These are phyloP conservation scores for Cepaea hortensis DNA, from an alignment of 2,888 invertebrate genomes.

Conservation along the genomic window DNA sequence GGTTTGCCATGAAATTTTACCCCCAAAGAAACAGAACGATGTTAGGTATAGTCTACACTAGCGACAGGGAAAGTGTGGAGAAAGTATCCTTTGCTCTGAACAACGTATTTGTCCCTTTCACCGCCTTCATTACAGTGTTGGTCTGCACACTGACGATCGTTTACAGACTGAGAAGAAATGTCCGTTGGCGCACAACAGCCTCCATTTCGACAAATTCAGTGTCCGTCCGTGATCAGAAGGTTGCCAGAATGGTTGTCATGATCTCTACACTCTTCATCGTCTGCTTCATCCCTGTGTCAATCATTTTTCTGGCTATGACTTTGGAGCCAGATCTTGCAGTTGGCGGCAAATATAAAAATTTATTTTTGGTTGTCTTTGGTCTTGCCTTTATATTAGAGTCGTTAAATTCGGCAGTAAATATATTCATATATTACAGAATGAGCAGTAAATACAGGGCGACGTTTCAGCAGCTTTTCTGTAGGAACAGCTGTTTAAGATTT, in stretches of 20 bases:
- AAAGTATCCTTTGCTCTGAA: constrained; percentile 8
- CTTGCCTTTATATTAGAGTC: constrained; percentile 23
- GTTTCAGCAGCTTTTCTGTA: not conserved
- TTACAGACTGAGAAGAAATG: not conserved
- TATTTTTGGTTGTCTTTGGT: not conserved
- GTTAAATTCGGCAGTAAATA: constrained; percentile 18
- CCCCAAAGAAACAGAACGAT: constrained; percentile 24
- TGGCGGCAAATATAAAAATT: constrained; percentile 17
- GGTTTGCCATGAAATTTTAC: constrained; percentile 13
- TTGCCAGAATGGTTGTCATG: constrained; percentile 20
- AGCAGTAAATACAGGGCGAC: constrained; percentile 25
- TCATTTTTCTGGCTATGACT: constrained; percentile 7
- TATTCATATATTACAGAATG: constrained; percentile 34
- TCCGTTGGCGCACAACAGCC: not conserved
- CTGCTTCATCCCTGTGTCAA: not conserved
- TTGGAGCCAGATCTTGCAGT: constrained; percentile 13
- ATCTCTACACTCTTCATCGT: constrained; percentile 10
- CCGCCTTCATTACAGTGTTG: not conserved
- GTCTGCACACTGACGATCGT: not conserved
- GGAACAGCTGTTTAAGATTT: no score
- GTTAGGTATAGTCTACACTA: constrained; percentile 13
- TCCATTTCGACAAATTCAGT: not conserved
- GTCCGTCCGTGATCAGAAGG: not conserved
- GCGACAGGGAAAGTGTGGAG: not conserved
- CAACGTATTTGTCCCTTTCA: not conserved